Evolutionary conservation across 2,113 vertebrate genomes (phyloP).

Genomic region (Raja brachyura): DNA sequence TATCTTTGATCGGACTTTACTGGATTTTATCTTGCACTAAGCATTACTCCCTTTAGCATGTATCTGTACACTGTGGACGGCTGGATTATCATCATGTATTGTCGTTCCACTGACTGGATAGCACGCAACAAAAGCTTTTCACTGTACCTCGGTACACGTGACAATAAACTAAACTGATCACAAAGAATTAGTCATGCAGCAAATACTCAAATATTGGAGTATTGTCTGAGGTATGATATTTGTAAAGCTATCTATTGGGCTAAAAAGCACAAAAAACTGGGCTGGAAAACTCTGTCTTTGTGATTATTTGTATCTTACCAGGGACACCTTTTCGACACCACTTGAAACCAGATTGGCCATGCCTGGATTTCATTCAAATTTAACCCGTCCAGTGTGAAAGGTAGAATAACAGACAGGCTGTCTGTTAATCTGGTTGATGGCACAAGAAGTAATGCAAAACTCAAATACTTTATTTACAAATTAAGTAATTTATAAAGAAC

Average conservation of each 20-base stretch:
- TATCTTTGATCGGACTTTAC: too few relatives aligned
- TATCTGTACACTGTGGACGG: too few relatives aligned
- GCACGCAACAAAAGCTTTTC: too few relatives aligned
- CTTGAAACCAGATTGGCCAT: not conserved
- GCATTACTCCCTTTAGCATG: too few relatives aligned
- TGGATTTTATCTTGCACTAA: too few relatives aligned
- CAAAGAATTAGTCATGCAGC: not conserved
- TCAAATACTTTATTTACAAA: slow-evolving; percentile 33
- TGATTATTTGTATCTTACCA: not conserved
- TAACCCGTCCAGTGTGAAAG: not conserved
- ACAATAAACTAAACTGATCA: too few relatives aligned
- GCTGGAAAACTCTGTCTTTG: not conserved
- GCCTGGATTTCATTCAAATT: slow-evolving; percentile 2
- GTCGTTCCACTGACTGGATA: too few relatives aligned
- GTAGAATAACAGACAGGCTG: slow-evolving; percentile 20
- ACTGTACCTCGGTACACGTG: too few relatives aligned
- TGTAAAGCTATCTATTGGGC: not conserved
- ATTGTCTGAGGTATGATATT: not conserved
- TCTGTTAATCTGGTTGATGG: slow-evolving; percentile 29
- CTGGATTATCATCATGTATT: too few relatives aligned
- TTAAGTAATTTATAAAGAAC: slow-evolving; percentile 34
- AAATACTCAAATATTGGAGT: not conserved
- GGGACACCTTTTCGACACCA: not conserved
- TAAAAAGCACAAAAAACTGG: not conserved
- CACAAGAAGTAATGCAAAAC: slow-evolving; percentile 36